phyloP scores from a whole-genome alignment of 2,113 vertebrate genomes.

The Paraplagusia blochii region DNA sequence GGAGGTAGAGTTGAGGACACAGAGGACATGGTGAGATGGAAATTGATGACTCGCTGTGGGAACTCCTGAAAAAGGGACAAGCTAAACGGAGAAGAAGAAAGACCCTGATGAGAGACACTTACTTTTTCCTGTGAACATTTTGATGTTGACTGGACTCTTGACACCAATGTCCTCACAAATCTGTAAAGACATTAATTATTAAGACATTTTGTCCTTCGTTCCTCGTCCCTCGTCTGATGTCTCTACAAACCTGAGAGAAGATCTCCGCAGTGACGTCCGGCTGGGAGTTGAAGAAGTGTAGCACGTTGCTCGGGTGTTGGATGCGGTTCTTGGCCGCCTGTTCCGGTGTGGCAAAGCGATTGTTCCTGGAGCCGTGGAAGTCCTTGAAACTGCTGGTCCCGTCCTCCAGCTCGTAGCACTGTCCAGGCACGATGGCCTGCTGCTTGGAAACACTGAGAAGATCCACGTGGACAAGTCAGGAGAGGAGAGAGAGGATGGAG shows the following conservation, averaged over 20 bases:
- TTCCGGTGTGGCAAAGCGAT: conserved; percentile 89
- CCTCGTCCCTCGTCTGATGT: too few relatives aligned
- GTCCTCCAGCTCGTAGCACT: conserved; percentile 90
- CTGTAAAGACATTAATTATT: conserved; percentile 68
- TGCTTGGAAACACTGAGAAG: conserved; percentile 88
- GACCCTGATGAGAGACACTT: conserved; percentile 51
- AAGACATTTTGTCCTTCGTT: too few relatives aligned
- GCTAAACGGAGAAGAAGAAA: neutral
- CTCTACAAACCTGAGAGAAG: conserved; percentile 85
- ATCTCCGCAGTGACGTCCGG: conserved; percentile 85
- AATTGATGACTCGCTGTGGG: too few relatives aligned
- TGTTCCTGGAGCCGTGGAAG: conserved; percentile 92
- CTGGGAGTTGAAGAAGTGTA: conserved; percentile 94
- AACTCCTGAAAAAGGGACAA: too few relatives aligned
- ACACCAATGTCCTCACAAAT: conserved; percentile 88
- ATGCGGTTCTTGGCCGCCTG: conserved; percentile 96
- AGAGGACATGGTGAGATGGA: too few relatives aligned
- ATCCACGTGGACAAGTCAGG: neutral
- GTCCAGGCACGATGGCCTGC: conserved; percentile 90
- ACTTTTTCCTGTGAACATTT: conserved; percentile 94
- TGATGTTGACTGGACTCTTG: conserved; percentile 84
- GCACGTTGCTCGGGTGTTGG: conserved; percentile 91
- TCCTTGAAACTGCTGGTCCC: conserved; percentile 91
- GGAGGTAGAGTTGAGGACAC: too few relatives aligned
- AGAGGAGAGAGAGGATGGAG: neutral